Percentiles rank a stretch among this genome's conserved stretches.
Conservation (phyloP, 2,797 vertebrate genomes). For the Rhinatrema bivittatum region DNA sequence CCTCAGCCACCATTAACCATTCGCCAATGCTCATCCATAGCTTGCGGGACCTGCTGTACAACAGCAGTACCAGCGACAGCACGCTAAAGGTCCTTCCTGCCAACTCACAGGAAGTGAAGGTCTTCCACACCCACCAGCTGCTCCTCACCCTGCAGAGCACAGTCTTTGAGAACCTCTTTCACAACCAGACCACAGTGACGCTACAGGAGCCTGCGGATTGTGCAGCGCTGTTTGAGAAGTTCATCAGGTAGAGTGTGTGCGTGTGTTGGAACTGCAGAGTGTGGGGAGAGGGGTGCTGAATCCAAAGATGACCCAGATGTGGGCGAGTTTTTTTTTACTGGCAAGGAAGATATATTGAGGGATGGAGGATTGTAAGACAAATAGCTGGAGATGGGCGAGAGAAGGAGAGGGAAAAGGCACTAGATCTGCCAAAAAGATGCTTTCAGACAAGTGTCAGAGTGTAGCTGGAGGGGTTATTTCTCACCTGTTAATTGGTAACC, state of each 20-base stretch:
- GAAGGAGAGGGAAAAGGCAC: too few species aligned
- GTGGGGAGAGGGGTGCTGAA: background rate
- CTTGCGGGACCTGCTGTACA: constrained; percentile 72
- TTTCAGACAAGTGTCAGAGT: too few species aligned
- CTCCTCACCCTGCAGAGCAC: constrained; percentile 81
- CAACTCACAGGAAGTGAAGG: constrained; percentile 79
- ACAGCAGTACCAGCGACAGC: constrained; percentile 78
- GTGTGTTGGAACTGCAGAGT: accelerated
- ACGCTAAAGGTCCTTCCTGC: constrained; percentile 72
- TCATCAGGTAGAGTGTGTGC: constrained; percentile 66
- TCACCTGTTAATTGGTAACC: too few species aligned
- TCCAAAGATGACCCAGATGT: too few species aligned
- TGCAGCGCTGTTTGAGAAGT: constrained; percentile 74
- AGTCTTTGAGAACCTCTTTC: constrained; percentile 69
- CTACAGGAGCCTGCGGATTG: constrained; percentile 73
- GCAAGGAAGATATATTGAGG: too few species aligned
- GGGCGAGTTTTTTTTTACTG: too few species aligned
- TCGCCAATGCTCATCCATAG: constrained; percentile 80
- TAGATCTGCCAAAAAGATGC: too few species aligned
- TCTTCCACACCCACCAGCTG: constrained; percentile 79
- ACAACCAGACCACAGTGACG: constrained; percentile 54
- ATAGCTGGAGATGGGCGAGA: background rate
- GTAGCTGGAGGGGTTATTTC: too few species aligned
- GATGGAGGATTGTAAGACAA: too few species aligned
- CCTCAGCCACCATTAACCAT: constrained; percentile 75